Evolutionary conservation across 2,113 vertebrate genomes (phyloP), one percentile per base, ranked within the genome.

Genomic region (Actinemys pallida): DNA sequence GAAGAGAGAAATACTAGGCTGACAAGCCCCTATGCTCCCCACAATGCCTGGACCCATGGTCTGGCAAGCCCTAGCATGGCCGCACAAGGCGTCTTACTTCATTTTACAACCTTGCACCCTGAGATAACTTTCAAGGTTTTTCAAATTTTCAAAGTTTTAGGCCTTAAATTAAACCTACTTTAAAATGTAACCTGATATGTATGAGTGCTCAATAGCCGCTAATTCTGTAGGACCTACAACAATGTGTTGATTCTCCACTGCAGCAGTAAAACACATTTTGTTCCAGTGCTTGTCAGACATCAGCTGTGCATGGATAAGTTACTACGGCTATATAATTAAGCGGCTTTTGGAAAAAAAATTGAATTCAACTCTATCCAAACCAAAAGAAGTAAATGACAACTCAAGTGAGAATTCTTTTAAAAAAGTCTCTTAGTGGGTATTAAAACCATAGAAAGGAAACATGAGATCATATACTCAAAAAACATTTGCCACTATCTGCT

Each of bases 41-140:
- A 53, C 50, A 10, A 2, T 72, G 16, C 65, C 9, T 20, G n/a
- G 35, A 9, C 17, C 5, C 5, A 3, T 0, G 1, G 5, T 0
- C 8, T 1, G 62, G 25, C 2, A 22, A 2, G 19, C 81, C 31
- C 19, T 3, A 3, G 2, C 6, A 0, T 0, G 3, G 9, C 31
- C 16, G 7, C 16, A 69, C 7, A 39, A 17, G 4, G 17, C 10
- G 9, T 72, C 9, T 72, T 72, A 25, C 1, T 19, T 11, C n/a
- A 1, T 39, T 20, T 47, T 35, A 2, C 39, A 6, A 1, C 22
- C 17, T 27, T 5, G 25, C 25, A n/a, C 35, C 2, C 42, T 7
- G 79, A 42, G 75, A 35, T 3, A 57, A 42, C 62, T 52, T 3
- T 5, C 72, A 4, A 6, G 3, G 42, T 4, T 45, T 4, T 49